Base-by-base conservation (phyloP, 2,113 vertebrate species). In the Enhydra lutris region DNA sequence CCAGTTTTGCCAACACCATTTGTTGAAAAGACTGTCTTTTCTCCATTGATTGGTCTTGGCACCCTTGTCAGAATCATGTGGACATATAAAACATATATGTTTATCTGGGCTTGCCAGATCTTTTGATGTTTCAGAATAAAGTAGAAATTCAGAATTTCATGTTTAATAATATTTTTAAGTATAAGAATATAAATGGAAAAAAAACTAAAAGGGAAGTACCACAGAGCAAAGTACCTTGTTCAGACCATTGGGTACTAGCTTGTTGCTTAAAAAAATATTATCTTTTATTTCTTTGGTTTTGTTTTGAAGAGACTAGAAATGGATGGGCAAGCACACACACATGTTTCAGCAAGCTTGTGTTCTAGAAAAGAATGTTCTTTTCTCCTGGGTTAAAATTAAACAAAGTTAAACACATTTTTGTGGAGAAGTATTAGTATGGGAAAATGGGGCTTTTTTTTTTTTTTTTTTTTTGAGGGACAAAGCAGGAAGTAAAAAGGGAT, bases 121-220 rank as follows among this genome's bases (percentile, higher is more conserved):
- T 92, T 96, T 82, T 86, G 52, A 59, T 91, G 74, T 50, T 94
- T 84, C n/a, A 88, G 81, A 84, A 55, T 55, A 95, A 84, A 34
- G 10, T 45, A 85, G 31, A 88, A 73, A 76, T 79, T 83, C 20
- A 79, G 20, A 96, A 74, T 82, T 69, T 63, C 6, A 6, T 52
- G 9, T 87, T 20, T 78, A 73, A 85, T 81, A 23, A 36, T 71
- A 87, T 83, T 92, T 94, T 90, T 39, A 95, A 89, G 24, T 26
- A 73, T 59, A 95, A 82, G 63, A 63, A 89, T 78, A 8, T 39
- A n/a, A 87, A 87, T 83, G 34, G 61, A 63, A 61, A 94, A 65
- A 65, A 80, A 63, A 47, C 26, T 86, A 55, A 89, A 69, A 50
- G 79, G 11, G 63, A 94, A 87, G 5, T 9, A 79, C 73, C 26